These are phyloP conservation scores for Austrolebias charrua DNA, from an alignment of 2,797 vertebrate species.

Conservation along the genomic window DNA sequence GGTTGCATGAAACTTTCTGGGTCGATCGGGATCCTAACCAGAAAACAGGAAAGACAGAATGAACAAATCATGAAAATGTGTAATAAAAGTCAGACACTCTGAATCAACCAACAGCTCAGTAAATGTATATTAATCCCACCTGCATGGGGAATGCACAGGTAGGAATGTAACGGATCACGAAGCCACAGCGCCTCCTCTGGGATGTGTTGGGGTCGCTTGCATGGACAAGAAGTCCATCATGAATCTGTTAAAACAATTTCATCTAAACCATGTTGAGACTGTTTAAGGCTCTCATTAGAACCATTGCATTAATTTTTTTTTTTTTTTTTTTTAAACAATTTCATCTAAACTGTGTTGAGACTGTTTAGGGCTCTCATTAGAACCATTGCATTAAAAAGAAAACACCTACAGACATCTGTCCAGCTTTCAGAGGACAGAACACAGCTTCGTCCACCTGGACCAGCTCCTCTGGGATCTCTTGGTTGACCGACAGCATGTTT, in stretches of 20 bases:
- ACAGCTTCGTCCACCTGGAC: slow-evolving; percentile 67
- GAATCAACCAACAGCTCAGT: neutral
- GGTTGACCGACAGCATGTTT: slow-evolving; percentile 84
- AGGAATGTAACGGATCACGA: slow-evolving; percentile 82
- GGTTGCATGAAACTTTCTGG: slow-evolving; percentile 74
- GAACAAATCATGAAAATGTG: neutral
- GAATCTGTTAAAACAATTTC: slow-evolving; percentile 63
- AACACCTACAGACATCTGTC: slow-evolving; percentile 85
- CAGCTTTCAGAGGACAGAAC: slow-evolving; percentile 78
- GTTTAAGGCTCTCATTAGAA: neutral
- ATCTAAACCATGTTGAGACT: neutral
- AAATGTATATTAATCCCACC: slow-evolving; percentile 52
- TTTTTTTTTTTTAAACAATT: too few species aligned
- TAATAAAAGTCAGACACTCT: neutral
- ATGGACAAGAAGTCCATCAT: slow-evolving; percentile 82
- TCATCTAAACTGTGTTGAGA: neutral
- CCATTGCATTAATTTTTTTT: neutral
- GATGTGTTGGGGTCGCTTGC: slow-evolving; percentile 82
- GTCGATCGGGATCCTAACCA: slow-evolving; percentile 77
- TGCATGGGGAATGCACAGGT: slow-evolving; percentile 77
- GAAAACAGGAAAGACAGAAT: slow-evolving; percentile 19
- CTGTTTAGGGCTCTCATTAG: neutral
- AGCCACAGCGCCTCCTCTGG: slow-evolving; percentile 79
- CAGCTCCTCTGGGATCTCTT: slow-evolving; percentile 82
- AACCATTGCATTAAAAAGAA: neutral